phyloP scores from a whole-genome alignment of 1,140 invertebrate genomes.

The Psix sp. region DNA sequence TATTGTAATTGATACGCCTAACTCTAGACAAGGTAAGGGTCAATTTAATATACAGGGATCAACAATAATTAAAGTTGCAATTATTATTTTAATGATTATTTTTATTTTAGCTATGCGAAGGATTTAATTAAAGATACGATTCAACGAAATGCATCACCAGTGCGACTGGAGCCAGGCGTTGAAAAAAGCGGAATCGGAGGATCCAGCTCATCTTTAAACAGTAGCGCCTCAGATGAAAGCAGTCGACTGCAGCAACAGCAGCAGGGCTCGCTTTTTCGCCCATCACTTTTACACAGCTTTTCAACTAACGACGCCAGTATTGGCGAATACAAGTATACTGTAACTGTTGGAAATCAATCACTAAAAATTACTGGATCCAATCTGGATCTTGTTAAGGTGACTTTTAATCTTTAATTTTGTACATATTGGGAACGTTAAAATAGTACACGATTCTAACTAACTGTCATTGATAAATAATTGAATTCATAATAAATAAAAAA shows the following conservation, averaged over 20 bases:
- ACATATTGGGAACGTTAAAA: too few relatives aligned
- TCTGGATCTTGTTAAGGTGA: slow-evolving; percentile 88
- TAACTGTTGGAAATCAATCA: slow-evolving; percentile 86
- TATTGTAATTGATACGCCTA: too few relatives aligned
- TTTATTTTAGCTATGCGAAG: slow-evolving; percentile 85
- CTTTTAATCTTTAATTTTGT: too few relatives aligned
- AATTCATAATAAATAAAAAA: too few relatives aligned
- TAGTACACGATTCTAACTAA: too few relatives aligned
- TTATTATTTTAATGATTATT: not conserved
- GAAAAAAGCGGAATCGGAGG: slow-evolving; percentile 81
- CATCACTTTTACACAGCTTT: slow-evolving; percentile 84
- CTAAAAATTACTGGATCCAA: slow-evolving; percentile 90
- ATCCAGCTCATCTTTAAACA: slow-evolving; percentile 83
- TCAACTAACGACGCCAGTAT: slow-evolving; percentile 89
- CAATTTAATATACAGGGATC: too few relatives aligned
- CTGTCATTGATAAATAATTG: too few relatives aligned
- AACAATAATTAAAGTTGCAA: too few relatives aligned
- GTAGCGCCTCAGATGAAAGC: slow-evolving; percentile 85
- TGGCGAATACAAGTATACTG: slow-evolving; percentile 91
- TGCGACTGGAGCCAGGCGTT: slow-evolving; percentile 81
- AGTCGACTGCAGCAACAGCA: slow-evolving; percentile 73
- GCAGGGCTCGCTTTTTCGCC: slow-evolving; percentile 65
- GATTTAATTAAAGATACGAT: slow-evolving; percentile 95
- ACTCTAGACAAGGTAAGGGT: too few relatives aligned
- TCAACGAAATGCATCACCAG: slow-evolving; percentile 92